Evolutionary conservation across 2,888 invertebrate genomes (phyloP), one percentile per base, ranked within the genome.

Genomic region (Dasysyrphus albostriatus): DNA sequence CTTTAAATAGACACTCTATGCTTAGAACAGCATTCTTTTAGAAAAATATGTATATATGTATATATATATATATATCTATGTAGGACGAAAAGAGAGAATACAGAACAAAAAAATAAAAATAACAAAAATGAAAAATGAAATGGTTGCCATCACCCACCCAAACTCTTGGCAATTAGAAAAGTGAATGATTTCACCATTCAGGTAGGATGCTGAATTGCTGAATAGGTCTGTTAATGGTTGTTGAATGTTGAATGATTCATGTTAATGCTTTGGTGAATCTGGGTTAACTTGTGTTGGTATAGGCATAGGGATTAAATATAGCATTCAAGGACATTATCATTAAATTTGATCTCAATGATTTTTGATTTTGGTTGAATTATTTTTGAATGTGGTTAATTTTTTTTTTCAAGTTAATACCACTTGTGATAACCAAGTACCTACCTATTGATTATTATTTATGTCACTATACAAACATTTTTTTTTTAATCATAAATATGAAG

Each of bases 231-330:
- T 81, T 81, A 72, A 84, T 67, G 56, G 59, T 47, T 81, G 65
- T 84, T 85, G 81, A 85, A 77, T 81, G 65, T 84, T 85, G 81
- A 85, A 77, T 81, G 65, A 72, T 81, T 77, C 69, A 73, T 59
- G 67, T 54, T 81, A 84, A 84, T 73, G 77, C 54, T 54, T 37
- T 81, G 16, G 65, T 32, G 19, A 61, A 85, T 85, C 73, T 81
- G 49, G 84, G 84, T 77, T 76, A 73, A 67, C 65, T 73, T 51
- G 12, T 42, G 42, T 32, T 19, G 19, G 37, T 7, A 7, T 24
- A 24, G 24, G 3, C n/a, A 5, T 24, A 51, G 19, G 24, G 29
- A 61, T 78, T 54, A 10, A 61, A 61, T 12, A 37, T 19, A 61
- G 19, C 24, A 32, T 76, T 54, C 69, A 69, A 69, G 69, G 69